phyloP scores from a whole-genome alignment of 1,140 invertebrate genomes.

The Octopus bimaculoides region DNA sequence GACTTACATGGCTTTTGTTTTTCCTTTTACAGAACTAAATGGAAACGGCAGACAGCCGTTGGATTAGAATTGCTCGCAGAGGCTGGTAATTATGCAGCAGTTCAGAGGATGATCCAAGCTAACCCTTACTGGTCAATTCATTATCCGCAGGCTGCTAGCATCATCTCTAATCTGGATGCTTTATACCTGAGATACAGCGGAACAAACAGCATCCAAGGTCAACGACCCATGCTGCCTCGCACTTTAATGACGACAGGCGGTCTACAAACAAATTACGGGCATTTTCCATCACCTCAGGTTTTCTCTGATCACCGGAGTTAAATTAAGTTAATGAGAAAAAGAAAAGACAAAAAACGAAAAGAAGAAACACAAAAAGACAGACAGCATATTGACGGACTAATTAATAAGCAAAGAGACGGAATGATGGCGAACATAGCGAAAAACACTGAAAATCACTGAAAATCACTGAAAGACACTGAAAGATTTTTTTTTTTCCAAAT shows the following conservation, averaged over 20 bases:
- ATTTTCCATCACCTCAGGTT: conserved; percentile 5
- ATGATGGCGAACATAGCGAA: neutral
- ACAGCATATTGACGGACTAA: neutral
- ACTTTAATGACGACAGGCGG: neutral
- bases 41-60: conserved; percentile 98
- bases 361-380: neutral
- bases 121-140: conserved; percentile 65
- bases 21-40: conserved; percentile 85
- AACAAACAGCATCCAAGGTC: neutral
- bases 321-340: neutral
- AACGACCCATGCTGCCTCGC: conserved; percentile 2
- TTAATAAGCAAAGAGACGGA: neutral
- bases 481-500: neutral
- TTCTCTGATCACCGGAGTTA: neutral
- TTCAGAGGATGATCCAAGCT: conserved; percentile 86
- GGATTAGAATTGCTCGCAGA: conserved; percentile 94
- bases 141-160: conserved; percentile 50
- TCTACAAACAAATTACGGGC: neutral
- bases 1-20: conserved; percentile 27
- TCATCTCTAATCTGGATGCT: conserved; percentile 53
- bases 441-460: neutral
- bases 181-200: conserved; percentile 56
- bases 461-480: neutral
- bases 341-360: neutral
- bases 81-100: conserved; percentile 93